phyloP scores from a whole-genome alignment of 2,888 invertebrate genomes.

The Orthosia gracilis region DNA sequence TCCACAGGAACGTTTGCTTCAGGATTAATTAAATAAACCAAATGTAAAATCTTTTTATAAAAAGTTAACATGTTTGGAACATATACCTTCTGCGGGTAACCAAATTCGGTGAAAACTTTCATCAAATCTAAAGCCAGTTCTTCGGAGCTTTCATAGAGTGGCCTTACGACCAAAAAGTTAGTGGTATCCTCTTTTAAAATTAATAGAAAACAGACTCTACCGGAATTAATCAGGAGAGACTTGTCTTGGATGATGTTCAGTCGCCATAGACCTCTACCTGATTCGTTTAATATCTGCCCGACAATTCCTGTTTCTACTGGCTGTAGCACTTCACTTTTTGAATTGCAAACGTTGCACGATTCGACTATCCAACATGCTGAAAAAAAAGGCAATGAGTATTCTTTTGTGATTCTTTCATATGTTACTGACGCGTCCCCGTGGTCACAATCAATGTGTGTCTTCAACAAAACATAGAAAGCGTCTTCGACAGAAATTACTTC shows the following conservation, averaged over 20 bases:
- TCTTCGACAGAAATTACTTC: slow-evolving; percentile 42
- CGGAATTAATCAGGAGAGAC: not conserved
- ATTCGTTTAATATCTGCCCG: not conserved
- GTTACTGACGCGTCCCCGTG: slow-evolving; percentile 2
- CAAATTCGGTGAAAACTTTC: slow-evolving; percentile 52
- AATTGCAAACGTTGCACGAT: slow-evolving; percentile 36
- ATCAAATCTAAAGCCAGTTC: slow-evolving; percentile 43
- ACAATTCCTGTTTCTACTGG: not conserved
- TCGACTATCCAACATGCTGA: slow-evolving; percentile 14
- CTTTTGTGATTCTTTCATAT: not conserved
- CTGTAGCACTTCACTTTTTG: too few species aligned
- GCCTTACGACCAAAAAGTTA: slow-evolving; percentile 47
- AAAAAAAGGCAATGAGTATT: slow-evolving; percentile 16
- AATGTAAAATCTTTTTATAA: slow-evolving; percentile 12
- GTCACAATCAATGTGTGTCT: not conserved
- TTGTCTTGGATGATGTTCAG: slow-evolving; percentile 31
- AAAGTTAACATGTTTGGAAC: slow-evolving; percentile 14
- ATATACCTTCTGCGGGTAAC: slow-evolving; percentile 33
- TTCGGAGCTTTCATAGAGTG: slow-evolving; percentile 6
- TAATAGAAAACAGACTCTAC: slow-evolving; percentile 4
- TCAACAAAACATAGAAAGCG: slow-evolving; percentile 33
- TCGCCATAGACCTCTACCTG: slow-evolving; percentile 36
- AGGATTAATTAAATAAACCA: not conserved
- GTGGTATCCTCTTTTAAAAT: slow-evolving; percentile 40
- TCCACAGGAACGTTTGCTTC: not conserved